These are phyloP conservation scores for Ypsolopha scabrella DNA, from an alignment of 2,888 invertebrate species.

Conservation along the genomic window DNA sequence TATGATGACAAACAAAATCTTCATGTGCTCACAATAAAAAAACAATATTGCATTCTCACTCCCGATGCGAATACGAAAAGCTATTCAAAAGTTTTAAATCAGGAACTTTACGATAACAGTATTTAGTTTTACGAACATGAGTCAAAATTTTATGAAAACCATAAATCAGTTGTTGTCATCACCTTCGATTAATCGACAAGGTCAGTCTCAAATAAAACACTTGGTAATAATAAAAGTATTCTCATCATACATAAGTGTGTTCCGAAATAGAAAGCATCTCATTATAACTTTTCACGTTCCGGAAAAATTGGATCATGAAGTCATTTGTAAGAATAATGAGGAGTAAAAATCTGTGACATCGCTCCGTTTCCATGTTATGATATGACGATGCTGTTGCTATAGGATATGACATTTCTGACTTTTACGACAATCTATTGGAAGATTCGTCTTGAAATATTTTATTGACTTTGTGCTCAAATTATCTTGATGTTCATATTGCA, in stretches of 20 bases:
- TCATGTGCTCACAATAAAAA: neutral
- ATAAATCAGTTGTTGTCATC: conserved; percentile 63
- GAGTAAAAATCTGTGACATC: conserved; percentile 10
- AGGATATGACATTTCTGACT: too few species aligned
- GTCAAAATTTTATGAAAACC: conserved; percentile 41
- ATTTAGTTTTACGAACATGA: conserved; percentile 36
- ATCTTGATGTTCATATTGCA: too few species aligned
- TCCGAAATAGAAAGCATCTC: conserved; percentile 53
- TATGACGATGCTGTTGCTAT: neutral
- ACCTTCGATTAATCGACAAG: conserved; percentile 61
- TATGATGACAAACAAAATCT: neutral
- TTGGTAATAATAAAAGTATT: conserved; percentile 40
- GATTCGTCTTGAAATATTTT: too few species aligned
- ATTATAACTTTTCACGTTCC: conserved; percentile 58
- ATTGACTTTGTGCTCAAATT: too few species aligned
- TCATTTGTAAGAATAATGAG: conserved; percentile 47
- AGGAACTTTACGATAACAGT: conserved; percentile 8
- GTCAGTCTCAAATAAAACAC: conserved; percentile 35
- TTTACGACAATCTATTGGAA: too few species aligned
- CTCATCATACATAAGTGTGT: conserved; percentile 43
- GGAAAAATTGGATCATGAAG: conserved; percentile 54
- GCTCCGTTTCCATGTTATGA: neutral
- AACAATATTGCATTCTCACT: neutral
- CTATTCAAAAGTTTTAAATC: conserved; percentile 7
- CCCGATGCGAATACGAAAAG: conserved; percentile 1